Conservation (phyloP, 2,888 invertebrate species). For the Lasioglossum malachurum region DNA sequence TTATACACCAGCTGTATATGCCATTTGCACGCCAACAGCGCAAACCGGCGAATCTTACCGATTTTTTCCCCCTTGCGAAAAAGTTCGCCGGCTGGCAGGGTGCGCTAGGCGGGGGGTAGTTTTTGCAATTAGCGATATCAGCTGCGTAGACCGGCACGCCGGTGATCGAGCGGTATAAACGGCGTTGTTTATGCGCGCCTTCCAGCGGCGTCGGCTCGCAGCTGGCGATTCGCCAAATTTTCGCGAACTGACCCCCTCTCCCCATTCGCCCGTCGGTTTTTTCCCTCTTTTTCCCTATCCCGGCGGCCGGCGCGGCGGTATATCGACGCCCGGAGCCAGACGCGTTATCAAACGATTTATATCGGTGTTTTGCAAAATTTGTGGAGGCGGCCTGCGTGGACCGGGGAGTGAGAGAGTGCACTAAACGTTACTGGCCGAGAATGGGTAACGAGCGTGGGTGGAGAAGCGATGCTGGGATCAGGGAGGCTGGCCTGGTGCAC, state of each 20-base stretch:
- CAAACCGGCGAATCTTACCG: neutral
- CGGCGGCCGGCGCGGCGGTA: slow-evolving; percentile 35
- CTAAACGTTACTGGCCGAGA: slow-evolving; percentile 67
- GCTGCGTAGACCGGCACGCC: slow-evolving; percentile 74
- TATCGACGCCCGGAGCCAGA: slow-evolving; percentile 77
- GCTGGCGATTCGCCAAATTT: slow-evolving; percentile 79
- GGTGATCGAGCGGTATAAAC: slow-evolving; percentile 59
- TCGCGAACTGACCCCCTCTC: slow-evolving; percentile 32
- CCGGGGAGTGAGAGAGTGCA: slow-evolving; percentile 46
- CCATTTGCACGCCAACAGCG: neutral
- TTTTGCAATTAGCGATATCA: slow-evolving; percentile 82
- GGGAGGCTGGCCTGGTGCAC: slow-evolving; percentile 34
- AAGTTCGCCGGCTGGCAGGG: slow-evolving; percentile 44
- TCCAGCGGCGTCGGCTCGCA: slow-evolving; percentile 45
- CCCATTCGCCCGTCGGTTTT: neutral
- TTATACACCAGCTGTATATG: neutral
- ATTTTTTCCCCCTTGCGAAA: slow-evolving; percentile 35
- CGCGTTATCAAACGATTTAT: slow-evolving; percentile 81
- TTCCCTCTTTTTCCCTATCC: slow-evolving; percentile 8
- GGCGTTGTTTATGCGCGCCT: slow-evolving; percentile 59
- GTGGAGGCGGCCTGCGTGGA: slow-evolving; percentile 72
- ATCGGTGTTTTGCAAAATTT: slow-evolving; percentile 81
- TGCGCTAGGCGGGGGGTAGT: slow-evolving; percentile 65
- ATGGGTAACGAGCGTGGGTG: slow-evolving; percentile 67
- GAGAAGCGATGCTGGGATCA: neutral